Evolutionary conservation across 2,888 invertebrate species (phyloP), one percentile per base, ranked within the genome.

Genomic region (Acanthococcus lagerstroemiae): DNA sequence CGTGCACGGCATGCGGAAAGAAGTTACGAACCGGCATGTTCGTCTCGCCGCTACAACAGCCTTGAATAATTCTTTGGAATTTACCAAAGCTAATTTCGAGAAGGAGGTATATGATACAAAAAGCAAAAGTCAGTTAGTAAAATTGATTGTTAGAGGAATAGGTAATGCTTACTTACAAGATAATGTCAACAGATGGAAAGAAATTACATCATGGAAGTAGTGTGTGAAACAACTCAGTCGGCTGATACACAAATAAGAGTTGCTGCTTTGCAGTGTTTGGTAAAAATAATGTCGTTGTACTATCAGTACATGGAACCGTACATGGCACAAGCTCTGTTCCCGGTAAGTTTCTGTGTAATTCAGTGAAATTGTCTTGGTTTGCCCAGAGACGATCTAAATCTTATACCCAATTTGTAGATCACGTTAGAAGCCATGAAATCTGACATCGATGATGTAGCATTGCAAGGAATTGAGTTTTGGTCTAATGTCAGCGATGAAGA

Each of bases 381-480:
- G n/a, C n/a, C n/a, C n/a, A n/a, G n/a, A n/a, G n/a, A n/a, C n/a
- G n/a, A n/a, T n/a, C n/a, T n/a, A n/a, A n/a, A 48, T 48, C 17
- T 22, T 4, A 52, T 52, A 22, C 3, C 17, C 19, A 2, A 15
- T 4, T 9, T n/a, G 27, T 72, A 84, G 83, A 97, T 99, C 67
- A 96, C 99, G 7, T 80, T 99, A 74, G 94, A 95, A 78, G 96
- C 99, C 9, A 99, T 99, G 95, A 95, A 94, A 76, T 92, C 92
- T 19, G 93, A 94, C 70, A 84, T 90, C 70, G 95, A 97, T 78
- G 95, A 96, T 72, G 89, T 99, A 63, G 88, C 95, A 19, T 82
- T 97, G 66, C 97, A 97, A 80, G 99, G 99, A 71, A 97, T 99
- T 76, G 99, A 99, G 78, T 99, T 99, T 79, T 99, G 99, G 99